Evolutionary conservation across 2,113 vertebrate genomes (phyloP).

Genomic region (Solenodon paradoxus): DNA sequence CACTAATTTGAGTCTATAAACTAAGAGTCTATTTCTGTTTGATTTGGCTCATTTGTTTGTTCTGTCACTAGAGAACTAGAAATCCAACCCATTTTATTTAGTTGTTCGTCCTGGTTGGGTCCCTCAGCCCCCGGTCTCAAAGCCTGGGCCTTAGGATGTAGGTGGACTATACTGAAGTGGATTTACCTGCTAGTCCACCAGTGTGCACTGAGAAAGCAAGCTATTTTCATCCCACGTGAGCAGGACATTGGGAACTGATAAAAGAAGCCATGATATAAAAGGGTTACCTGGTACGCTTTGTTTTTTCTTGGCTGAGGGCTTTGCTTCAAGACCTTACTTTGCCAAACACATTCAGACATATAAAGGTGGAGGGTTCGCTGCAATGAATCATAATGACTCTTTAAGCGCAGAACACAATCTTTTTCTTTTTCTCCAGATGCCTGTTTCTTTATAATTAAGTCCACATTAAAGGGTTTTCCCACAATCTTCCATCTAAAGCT

Average conservation of each 20-base stretch:
- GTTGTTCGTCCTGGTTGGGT: too few relatives aligned
- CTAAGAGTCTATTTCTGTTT: too few relatives aligned
- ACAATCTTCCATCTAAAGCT: background rate
- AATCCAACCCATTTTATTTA: background rate
- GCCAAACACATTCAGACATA: background rate
- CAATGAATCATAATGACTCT: background rate
- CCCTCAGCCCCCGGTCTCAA: too few relatives aligned
- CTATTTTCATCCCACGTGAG: background rate
- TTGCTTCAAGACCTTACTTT: background rate
- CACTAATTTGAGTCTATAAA: too few relatives aligned
- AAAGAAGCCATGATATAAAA: background rate
- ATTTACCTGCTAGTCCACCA: too few relatives aligned
- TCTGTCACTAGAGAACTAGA: background rate
- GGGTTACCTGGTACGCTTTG: background rate
- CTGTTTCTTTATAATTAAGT: conserved; percentile 45
- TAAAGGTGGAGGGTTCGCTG: background rate
- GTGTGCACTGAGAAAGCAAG: too few relatives aligned
- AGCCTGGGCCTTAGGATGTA: too few relatives aligned
- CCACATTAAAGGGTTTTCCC: background rate
- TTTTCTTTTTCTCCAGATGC: background rate
- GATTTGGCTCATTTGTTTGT: too few relatives aligned
- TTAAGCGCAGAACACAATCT: background rate
- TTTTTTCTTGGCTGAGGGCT: background rate
- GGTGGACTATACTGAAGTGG: too few relatives aligned
- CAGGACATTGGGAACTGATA: background rate